Base-by-base conservation (phyloP, 2,888 invertebrate genomes). In the Dromius quadrimaculatus region DNA sequence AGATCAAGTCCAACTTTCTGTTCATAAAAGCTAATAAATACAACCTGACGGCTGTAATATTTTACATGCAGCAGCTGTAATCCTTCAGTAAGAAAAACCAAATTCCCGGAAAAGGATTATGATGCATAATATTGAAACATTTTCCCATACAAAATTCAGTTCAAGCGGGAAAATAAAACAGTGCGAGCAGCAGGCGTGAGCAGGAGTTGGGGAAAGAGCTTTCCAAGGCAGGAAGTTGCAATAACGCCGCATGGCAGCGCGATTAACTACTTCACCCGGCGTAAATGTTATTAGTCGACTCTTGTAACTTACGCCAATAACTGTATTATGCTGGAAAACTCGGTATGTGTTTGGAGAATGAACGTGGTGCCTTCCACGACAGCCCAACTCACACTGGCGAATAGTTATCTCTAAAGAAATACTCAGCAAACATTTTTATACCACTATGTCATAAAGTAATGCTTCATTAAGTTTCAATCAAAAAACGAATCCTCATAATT, bases 251-350 rank as follows among this genome's bases (percentile, higher is more conserved):
- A 79, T 79, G 79, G 77, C 74, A 74, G 72, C 72, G 69, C 77
- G 76, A 78, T 78, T 79, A 79, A 76, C 65, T 65, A 65, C 34
- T 65, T 50, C 50, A 19, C 50, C 8, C 1, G 22, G 74, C 28
- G 77, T 76, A 77, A 78, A 78, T 74, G 78, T 78, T 78, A 77
- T 77, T 77, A 76, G 76, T 73, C 72, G 75, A 74, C 75, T 77
- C 75, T 74, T 75, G 77, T 76, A 78, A 78, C 77, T 78, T 77
- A 71, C 71, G 72, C 76, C 76, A 76, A 78, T 78, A 78, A 76
- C 76, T 76, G 74, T 76, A 76, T 78, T 77, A 78, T 76, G 76
- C 75, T 75, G 22, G 75, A 76, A 76, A 75, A 74, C 50, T 54
- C 50, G 15, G 23, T 54, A 54, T 54, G 61, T 41, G 38, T 61